Percentiles rank a stretch among this genome's conserved stretches.
Conservation (phyloP, 2,888 invertebrate species). For the Ochropacha duplaris region DNA sequence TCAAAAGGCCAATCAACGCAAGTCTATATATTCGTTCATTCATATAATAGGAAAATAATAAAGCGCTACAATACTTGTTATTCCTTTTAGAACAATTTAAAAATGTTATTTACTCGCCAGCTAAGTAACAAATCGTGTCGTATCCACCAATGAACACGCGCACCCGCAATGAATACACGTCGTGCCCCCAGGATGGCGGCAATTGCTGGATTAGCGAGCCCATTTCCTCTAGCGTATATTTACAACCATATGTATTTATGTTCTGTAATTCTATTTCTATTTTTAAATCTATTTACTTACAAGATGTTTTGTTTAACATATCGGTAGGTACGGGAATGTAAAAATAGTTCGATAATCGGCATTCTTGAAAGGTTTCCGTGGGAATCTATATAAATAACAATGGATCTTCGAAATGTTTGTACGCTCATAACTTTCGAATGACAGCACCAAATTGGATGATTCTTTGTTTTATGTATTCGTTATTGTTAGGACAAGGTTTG, state of each 20-base stretch:
- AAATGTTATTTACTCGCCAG: too few relatives aligned
- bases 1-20: background rate
- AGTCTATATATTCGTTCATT: background rate
- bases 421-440: too few relatives aligned
- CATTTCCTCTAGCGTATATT: constrained; percentile 29
- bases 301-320: background rate
- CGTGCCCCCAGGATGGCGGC: constrained; percentile 43
- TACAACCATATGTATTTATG: background rate
- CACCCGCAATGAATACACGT: constrained; percentile 8
- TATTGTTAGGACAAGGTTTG: too few relatives aligned
- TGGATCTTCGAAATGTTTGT: too few relatives aligned
- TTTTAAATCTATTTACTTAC: background rate
- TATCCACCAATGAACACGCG: constrained; percentile 22
- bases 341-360: background rate
- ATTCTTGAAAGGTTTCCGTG: background rate
- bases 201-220: constrained; percentile 47
- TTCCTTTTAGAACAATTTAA: background rate
- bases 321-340: background rate
- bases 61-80: too few relatives aligned
- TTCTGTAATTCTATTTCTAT: background rate
- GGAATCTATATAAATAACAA: too few relatives aligned
- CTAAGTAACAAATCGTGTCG: background rate
- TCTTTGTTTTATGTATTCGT: too few relatives aligned
- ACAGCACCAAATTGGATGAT: too few relatives aligned
- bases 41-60: too few relatives aligned